Evolutionary conservation across 2,113 vertebrate species (phyloP), one percentile per base, ranked within the genome.

Genomic region (Cephalopterus ornatus): DNA sequence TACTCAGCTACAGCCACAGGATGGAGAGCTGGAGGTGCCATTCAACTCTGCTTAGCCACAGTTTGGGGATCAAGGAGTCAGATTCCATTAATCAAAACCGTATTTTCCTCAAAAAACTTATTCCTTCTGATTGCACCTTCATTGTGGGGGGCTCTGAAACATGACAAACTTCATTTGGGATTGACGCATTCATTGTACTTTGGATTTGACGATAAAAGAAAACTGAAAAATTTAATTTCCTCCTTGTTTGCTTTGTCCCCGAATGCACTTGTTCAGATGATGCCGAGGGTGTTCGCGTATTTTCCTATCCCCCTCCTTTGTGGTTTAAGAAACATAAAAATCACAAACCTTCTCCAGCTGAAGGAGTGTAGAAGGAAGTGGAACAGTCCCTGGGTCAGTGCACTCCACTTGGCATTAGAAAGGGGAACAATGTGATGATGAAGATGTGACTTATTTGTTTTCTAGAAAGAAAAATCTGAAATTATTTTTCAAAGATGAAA

Each of bases 211-310:
- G 70, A 95, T 79, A 88, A 94, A 93, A 79, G 50, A 23, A 59
- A 68, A 49, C 27, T 9, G 78, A 58, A 68, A 72, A 46, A 52
- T 82, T 85, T 85, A 87, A 92, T 96, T 95, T 96, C 86, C 91
- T 95, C 92, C 91, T 88, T 2, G 0, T 87, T 89, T 87, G 35
- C 33, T 78, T 68, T 91, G 83, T 85, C 95, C 75, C n/a, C 63
- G 63, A 66, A 88, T 53, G 72, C 75, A 24, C 79, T 86, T 13
- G 55, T 27, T 4, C 37, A 27, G 78, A 37, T 39, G 66, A 73
- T 73, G 67, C 52, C 0, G 14, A 68, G 82, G 20, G 26, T 72
- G 49, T 61, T 58, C n/a, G 56, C 14, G 5, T 52, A 58, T 73
- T 50, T 12, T 12, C 12, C 30, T 14, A 41, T 16, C 78, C 32